Evolutionary conservation across 2,888 invertebrate genomes (phyloP), one percentile per base, ranked within the genome.

Genomic region (Pseudococcus jackbeardsleyi): DNA sequence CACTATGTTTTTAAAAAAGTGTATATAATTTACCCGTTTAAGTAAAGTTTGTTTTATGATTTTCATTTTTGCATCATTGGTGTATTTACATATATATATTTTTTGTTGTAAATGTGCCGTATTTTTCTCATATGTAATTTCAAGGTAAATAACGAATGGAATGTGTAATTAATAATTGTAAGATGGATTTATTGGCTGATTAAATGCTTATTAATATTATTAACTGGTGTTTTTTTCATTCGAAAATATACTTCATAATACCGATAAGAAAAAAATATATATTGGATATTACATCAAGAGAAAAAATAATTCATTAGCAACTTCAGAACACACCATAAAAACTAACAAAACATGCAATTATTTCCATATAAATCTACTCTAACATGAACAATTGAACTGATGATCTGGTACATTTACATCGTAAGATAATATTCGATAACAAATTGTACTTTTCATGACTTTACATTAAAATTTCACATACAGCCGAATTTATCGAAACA

Each of bases 21-120:
- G 79, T 79, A 79, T 6, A 79, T 79, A 79, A 46, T 33, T 79
- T 79, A 79, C 17, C 42, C 68, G 26, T 19, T 72, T 79, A 42
- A 79, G 79, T 42, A 46, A 79, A 79, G 79, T 79, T 79, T 79
- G 79, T 79, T 79, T 79, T 79, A 79, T 79, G 11, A 42, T 79
- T n/a, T 79, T 79, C 46, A 17, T 79, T 79, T 79, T 79, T 79
- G 79, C 42, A 42, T 79, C 42, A 79, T 79, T 46, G 79, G 42
- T 79, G 79, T 79, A 42, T 42, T n/a, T n/a, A n/a, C n/a, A n/a
- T 33, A 7, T 15, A 11, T n/a, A 19, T 59, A 59, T n/a, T 77
- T 77, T 77, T 79, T 12, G 68, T 72, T 33, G 68, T 33, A n/a
- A n/a, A 59, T 59, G 59, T 59, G 7, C 8, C 19, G 2, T 19